phyloP scores from a whole-genome alignment of 2,888 invertebrate genomes.

The Nezara viridula region DNA sequence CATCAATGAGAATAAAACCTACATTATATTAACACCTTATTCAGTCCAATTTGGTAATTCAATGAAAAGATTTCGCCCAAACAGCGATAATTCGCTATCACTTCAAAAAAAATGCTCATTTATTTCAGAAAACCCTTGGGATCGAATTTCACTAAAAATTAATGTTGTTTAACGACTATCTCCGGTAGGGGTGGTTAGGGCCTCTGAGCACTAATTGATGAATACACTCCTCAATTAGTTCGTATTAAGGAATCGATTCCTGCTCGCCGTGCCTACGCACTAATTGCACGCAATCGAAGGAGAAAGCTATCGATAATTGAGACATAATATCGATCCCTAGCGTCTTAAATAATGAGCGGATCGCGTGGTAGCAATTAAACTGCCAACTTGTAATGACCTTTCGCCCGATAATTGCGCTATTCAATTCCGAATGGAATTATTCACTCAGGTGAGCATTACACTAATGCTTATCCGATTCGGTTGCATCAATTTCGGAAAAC shows the following conservation, averaged over 20 bases:
- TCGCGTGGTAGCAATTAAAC: constrained; percentile 40
- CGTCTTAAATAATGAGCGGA: constrained; percentile 21
- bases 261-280: neutral
- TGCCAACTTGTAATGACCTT: constrained; percentile 23
- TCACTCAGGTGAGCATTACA: neutral
- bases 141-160: constrained; percentile 7
- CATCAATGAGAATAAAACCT: no score
- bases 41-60: neutral
- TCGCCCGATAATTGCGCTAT: constrained; percentile 51
- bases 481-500: constrained; percentile 45
- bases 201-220: constrained; percentile 5
- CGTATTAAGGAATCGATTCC: constrained; percentile 17
- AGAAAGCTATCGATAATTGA: constrained; percentile 42
- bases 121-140: neutral
- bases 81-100: no score
- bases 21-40: no score
- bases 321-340: constrained; percentile 17
- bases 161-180: neutral
- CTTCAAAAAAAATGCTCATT: no score
- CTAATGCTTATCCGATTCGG: neutral
- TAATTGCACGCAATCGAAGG: neutral
- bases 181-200: neutral
- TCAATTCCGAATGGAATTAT: constrained; percentile 47
- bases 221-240: constrained; percentile 10
- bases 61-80: neutral